Percentiles rank a stretch among this genome's conserved stretches.
These are phyloP conservation scores for Tachina fera DNA, from an alignment of 2,888 invertebrate genomes.

Conservation along the genomic window DNA sequence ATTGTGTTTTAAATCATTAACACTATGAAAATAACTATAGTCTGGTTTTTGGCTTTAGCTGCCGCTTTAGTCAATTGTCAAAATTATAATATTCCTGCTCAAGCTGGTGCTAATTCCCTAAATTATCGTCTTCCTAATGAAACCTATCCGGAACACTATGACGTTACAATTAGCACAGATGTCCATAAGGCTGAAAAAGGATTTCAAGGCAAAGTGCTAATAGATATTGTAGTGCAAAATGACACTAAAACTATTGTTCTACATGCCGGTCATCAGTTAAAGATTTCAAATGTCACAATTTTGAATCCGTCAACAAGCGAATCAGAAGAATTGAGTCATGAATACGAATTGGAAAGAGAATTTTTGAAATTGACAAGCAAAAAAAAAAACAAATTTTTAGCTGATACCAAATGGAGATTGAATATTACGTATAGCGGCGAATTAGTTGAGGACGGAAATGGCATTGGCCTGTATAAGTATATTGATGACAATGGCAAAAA, in stretches of 20 bases:
- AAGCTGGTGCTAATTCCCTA: too few species aligned
- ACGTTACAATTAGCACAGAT: slow-evolving; percentile 78
- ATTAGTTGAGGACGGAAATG: slow-evolving; percentile 86
- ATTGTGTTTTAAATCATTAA: background rate
- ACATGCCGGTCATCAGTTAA: slow-evolving; percentile 75
- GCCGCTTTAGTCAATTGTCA: background rate
- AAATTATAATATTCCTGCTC: background rate
- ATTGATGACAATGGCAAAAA: slow-evolving; percentile 71
- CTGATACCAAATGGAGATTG: slow-evolving; percentile 83
- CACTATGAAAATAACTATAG: background rate
- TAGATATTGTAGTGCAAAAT: slow-evolving; percentile 73
- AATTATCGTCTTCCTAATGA: slow-evolving; percentile 84
- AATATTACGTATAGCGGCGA: slow-evolving; percentile 85
- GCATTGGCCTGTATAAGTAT: slow-evolving; percentile 81
- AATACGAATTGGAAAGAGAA: slow-evolving; percentile 74
- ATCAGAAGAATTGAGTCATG: slow-evolving; percentile 23
- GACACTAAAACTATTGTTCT: slow-evolving; percentile 75
- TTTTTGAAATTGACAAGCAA: slow-evolving; percentile 75
- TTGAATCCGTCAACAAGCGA: slow-evolving; percentile 49
- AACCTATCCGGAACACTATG: slow-evolving; percentile 84
- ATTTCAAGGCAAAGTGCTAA: slow-evolving; percentile 75
- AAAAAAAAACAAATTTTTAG: slow-evolving; percentile 21
- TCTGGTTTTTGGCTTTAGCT: background rate
- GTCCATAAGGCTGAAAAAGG: slow-evolving; percentile 74
- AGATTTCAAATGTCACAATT: slow-evolving; percentile 72